phyloP scores from a whole-genome alignment of 2,797 vertebrate species.

The Cossypha polioptera region DNA sequence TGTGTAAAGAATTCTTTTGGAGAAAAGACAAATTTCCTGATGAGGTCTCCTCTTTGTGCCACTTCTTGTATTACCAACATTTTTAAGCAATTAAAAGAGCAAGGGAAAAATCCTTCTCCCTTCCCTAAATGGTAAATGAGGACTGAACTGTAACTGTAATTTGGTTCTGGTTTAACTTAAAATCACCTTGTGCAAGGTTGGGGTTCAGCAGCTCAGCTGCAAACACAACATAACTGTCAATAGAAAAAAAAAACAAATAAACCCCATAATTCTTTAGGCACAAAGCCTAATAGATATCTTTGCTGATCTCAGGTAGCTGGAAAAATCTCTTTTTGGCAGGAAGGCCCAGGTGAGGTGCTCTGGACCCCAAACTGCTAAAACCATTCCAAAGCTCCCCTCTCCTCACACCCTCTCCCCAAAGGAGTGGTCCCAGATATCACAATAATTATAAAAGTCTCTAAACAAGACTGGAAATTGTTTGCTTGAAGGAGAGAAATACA shows the following conservation, averaged over 20 bases:
- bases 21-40: background rate
- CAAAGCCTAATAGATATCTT: background rate
- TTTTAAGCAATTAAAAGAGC: conserved; percentile 1
- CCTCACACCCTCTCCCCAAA: background rate
- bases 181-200: background rate
- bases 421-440: background rate
- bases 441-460: background rate
- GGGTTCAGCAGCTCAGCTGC: background rate
- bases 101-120: background rate
- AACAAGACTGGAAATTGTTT: background rate
- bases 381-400: background rate
- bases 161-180: background rate
- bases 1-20: background rate
- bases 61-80: background rate
- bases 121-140: background rate
- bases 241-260: background rate
- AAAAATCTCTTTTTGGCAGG: background rate
- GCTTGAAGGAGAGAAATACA: background rate
- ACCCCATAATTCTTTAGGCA: background rate
- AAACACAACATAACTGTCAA: background rate
- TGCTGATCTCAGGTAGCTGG: background rate
- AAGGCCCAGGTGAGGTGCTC: background rate
- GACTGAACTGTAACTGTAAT: background rate
- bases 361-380: background rate
- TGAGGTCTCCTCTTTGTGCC: background rate